Evolutionary conservation across 2,888 invertebrate genomes (phyloP).

Genomic region (Eupithecia insigniata): DNA sequence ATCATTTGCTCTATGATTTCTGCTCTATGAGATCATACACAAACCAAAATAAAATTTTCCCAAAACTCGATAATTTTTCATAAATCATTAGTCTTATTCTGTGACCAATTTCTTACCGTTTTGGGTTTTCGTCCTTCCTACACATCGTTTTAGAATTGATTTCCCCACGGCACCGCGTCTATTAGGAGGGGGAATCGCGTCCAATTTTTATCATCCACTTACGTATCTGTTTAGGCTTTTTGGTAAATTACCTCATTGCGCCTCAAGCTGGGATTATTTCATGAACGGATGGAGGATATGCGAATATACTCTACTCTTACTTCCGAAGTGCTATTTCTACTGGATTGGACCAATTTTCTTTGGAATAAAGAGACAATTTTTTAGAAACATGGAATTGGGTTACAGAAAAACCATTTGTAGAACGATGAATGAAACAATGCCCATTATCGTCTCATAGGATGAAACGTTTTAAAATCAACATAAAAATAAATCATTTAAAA

Average conservation of each 20-base stretch:
- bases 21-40: neutral
- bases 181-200: slow-evolving; percentile 69
- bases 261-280: slow-evolving; percentile 9
- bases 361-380: neutral
- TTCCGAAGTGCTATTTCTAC: neutral
- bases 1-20: neutral
- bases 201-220: slow-evolving; percentile 77
- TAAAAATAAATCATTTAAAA: neutral
- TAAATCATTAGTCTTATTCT: slow-evolving; percentile 15
- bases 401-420: too few relatives aligned
- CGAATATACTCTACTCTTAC: neutral
- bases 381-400: too few relatives aligned
- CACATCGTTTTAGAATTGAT: slow-evolving; percentile 65
- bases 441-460: neutral
- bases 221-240: slow-evolving; percentile 62
- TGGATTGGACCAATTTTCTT: neutral
- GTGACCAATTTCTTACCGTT: slow-evolving; percentile 20
- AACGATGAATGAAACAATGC: too few relatives aligned
- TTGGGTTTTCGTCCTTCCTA: slow-evolving; percentile 32
- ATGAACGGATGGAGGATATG: slow-evolving; percentile 4
- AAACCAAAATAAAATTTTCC: slow-evolving; percentile 10
- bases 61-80: neutral
- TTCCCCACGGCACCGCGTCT: slow-evolving; percentile 68
- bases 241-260: slow-evolving; percentile 59
- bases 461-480: neutral